Evolutionary conservation across 2,888 invertebrate species (phyloP), one percentile per base, ranked within the genome.

Genomic region (Volucella inanis): DNA sequence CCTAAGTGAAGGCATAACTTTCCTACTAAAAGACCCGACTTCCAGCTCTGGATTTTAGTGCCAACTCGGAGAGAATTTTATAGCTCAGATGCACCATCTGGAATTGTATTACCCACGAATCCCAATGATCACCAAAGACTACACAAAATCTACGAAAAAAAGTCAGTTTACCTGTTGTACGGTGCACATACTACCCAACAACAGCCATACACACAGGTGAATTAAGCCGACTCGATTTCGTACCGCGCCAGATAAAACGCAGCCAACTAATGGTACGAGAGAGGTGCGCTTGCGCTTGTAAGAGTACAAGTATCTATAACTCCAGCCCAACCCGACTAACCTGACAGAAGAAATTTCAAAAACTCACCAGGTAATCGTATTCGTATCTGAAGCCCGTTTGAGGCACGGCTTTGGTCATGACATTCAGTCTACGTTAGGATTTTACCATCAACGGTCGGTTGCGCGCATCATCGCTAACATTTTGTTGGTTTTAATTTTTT

Each of bases 381-480:
- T 12, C 22, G 15, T 12, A n/a, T 8, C 14, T 12, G 52, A 70
- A 70, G 75, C 71, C 61, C 59, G 80, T 80, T 80, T 75, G 65
- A 55, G 55, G 52, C 45, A 49, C 65, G 72, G 38, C 85, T 85
- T 76, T 85, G 85, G 81, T 85, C 85, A 77, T 85, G 85, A 85
- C 85, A 85, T 85, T 85, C 81, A 85, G 85, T 85, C 85, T 85
- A 52, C 72, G 81, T 85, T 85, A 59, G 68, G 76, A 72, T 76
- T 77, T 85, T 81, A 77, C 67, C 81, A 67, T 55, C 68, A 77
- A 38, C 85, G 85, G 85, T 85, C 68, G 85, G 76, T 77, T 38
- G 80, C 61, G 79, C 70, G 75, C 64, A 55, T 49, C 12, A n/a
- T 12, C 39, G 64, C 65, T 41, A 9, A 31, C 41, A 54, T 14